Evolutionary conservation across 2,888 invertebrate genomes (phyloP), one percentile per base, ranked within the genome.

Genomic region (Hedychridium roseum): DNA sequence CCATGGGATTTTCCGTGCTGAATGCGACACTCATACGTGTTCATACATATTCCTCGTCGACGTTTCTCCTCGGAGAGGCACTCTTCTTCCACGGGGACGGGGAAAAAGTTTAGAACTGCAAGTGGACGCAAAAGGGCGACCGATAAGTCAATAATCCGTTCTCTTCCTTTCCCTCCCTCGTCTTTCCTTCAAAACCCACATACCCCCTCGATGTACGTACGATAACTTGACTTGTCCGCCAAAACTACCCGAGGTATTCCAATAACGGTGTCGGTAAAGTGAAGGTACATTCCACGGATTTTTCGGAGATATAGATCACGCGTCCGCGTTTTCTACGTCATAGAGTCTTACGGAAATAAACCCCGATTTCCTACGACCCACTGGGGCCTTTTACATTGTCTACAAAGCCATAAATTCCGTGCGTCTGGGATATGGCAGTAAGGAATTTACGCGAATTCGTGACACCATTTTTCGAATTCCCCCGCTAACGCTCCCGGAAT

Each of bases 21-120:
- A 68, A 90, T 88, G 7, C 88, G 83, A 64, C 92, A 92, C 78
- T 92, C 91, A 79, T 92, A 92, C 12, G 89, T 86, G 80, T 92
- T 92, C 80, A 92, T 85, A 78, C 92, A 92, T 67, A 88, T 84
- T 43, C 92, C 92, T 71, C 80, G 79, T 41, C 90, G 83, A 60
- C 89, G 83, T 14, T 87, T 87, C 65, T 88, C 88, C 59, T 85
- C 81, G 0, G 92, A 87, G 53, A 85, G 78, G 69, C 92, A 92
- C 78, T 92, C 92, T 34, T 89, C 86, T 79, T 90, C 91, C 2
- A 90, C 90, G 1, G 92, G 90, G 47, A 91, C 88, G 0, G 92
- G 91, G 76, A 92, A 91, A 74, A 92, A 89, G 78, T 91, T 91
- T 56, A 92, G 82, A 41, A 92, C 92, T 88, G 76, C 32, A 80